Base-by-base conservation (phyloP, 2,888 invertebrate species). In the Lepas anatifera region DNA sequence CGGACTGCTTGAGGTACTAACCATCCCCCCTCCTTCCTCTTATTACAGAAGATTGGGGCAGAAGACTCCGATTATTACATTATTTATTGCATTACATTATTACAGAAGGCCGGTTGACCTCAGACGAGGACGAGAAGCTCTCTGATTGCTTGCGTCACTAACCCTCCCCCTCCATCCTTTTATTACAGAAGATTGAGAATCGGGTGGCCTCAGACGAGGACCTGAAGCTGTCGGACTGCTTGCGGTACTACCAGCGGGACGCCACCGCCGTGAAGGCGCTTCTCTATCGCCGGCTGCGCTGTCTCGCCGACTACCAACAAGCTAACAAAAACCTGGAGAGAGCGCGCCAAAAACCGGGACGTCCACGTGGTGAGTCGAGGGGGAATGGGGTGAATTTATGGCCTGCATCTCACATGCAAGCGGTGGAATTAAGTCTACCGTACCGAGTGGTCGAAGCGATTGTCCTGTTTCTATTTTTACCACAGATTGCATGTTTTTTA, bases 181-280 rank as follows among this genome's bases (percentile, higher is more conserved):
- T n/a, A n/a, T n/a, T 8, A 39, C 80, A 95, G 95, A 98, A 98
- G 87, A 87, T 96, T 75, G 98, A 99, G 82, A 94, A 95, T 71
- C 87, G 98, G 70, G 93, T 98, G 75, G 92, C 98, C 1, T 94
- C 95, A 37, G 99, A 99, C 82, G 95, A 97, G 81, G 99, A 99
- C 82, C 83, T 99, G 73, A 99, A 99, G 82, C 81, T 99, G 73
- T 94, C 96, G 0, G 97, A 99, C 79, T 97, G 96, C 0, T 84
- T 99, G 41, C 87, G 96, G 10, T 99, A 99, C 81, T 99, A 97
- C 82, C 94, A 95, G 88, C 85, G 97, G 69, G 99, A 99, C 78
- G 93, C 97, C 1, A 89, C 92, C 78, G 99, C 99, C 0, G 98
- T 96, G 6, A 97, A 96, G 81, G 89, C 95, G 41, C 86, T 99